Evolutionary conservation across 2,888 invertebrate species (phyloP).

Genomic region (Drosophila leonis): DNA sequence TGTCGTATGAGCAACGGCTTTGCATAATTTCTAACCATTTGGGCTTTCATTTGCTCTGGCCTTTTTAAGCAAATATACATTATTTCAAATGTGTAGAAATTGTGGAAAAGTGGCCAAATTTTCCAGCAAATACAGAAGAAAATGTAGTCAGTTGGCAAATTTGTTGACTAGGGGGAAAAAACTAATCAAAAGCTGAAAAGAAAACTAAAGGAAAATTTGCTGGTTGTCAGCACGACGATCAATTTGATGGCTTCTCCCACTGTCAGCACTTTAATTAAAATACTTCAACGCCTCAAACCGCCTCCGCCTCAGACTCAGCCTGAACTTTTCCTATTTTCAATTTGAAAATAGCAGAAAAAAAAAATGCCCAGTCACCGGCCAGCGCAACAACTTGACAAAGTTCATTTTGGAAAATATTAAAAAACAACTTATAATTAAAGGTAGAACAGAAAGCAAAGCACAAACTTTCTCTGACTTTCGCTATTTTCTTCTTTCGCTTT

Average conservation of each 20-base stretch:
- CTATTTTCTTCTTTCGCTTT: slow-evolving; percentile 21
- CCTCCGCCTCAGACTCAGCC: slow-evolving; percentile 5
- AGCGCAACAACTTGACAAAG: slow-evolving; percentile 30
- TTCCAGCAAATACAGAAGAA: too few relatives aligned
- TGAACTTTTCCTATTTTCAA: slow-evolving; percentile 71
- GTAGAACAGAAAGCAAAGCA: slow-evolving; percentile 50
- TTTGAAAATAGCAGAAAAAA: slow-evolving; percentile 24
- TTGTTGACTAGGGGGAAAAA: neutral
- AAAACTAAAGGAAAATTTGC: neutral
- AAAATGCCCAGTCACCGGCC: slow-evolving; percentile 45
- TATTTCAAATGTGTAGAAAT: slow-evolving; percentile 4
- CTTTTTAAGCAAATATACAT: neutral
- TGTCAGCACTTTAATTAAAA: slow-evolving; percentile 70
- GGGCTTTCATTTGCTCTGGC: slow-evolving; percentile 8
- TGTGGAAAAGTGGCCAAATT: neutral
- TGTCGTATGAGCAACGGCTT: slow-evolving; percentile 49
- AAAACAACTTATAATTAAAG: slow-evolving; percentile 74
- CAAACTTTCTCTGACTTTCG: slow-evolving; percentile 60
- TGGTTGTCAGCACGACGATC: slow-evolving; percentile 30
- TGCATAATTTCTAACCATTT: slow-evolving; percentile 37
- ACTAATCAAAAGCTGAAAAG: neutral
- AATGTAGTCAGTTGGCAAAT: neutral
- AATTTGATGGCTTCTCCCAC: slow-evolving; percentile 37
- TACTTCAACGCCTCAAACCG: slow-evolving; percentile 46
- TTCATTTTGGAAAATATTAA: slow-evolving; percentile 30